phyloP scores from a whole-genome alignment of 2,888 invertebrate species.

The Acanthosepion pharaonis region DNA sequence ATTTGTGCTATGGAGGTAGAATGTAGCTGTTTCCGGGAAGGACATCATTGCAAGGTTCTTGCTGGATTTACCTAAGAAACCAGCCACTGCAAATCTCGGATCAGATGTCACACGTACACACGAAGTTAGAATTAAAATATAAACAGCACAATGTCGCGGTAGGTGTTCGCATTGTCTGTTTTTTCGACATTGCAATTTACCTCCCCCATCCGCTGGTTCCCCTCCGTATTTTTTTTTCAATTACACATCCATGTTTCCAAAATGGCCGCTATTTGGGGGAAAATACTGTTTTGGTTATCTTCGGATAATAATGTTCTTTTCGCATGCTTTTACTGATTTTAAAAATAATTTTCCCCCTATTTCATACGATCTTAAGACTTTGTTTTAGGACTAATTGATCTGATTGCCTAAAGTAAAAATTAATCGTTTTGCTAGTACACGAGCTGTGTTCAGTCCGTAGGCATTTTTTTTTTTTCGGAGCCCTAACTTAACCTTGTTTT shows the following conservation, averaged over 20 bases:
- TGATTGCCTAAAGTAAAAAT: neutral
- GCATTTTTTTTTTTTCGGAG: neutral
- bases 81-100: neutral
- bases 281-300: neutral
- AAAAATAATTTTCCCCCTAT: neutral
- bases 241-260: constrained; percentile 33
- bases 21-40: constrained; percentile 20
- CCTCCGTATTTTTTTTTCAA: neutral
- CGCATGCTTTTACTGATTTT: neutral
- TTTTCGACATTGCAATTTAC: neutral
- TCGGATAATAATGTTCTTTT: neutral
- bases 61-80: constrained; percentile 33
- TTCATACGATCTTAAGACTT: neutral
- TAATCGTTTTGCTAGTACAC: neutral
- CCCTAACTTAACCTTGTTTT: neutral
- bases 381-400: neutral
- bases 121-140: neutral
- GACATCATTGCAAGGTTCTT: neutral
- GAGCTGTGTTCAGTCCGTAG: neutral
- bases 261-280: neutral
- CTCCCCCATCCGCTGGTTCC: neutral
- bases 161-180: neutral
- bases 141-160: constrained; percentile 21
- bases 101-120: constrained; percentile 21
- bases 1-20: constrained; percentile 33